These are phyloP conservation scores for Drosophila nr. fundita DNA, from an alignment of 2,888 invertebrate species.

Conservation along the genomic window DNA sequence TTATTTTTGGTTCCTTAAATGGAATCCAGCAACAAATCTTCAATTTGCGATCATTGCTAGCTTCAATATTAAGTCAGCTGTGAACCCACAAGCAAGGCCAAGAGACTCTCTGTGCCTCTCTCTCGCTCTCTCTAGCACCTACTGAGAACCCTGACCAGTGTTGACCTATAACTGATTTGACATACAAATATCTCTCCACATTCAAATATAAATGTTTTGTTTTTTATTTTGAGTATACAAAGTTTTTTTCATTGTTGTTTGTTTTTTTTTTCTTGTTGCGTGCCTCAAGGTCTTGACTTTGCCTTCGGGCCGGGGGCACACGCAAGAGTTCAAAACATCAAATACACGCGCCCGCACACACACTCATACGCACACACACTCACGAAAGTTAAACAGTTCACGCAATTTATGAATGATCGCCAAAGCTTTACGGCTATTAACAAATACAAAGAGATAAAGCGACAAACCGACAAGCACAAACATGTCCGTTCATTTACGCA, in stretches of 20 bases:
- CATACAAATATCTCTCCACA: background rate
- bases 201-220: slow-evolving; percentile 11
- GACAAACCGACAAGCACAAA: background rate
- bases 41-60: slow-evolving; percentile 20
- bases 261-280: slow-evolving; percentile 13
- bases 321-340: slow-evolving; percentile 63
- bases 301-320: slow-evolving; percentile 62
- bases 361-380: slow-evolving; percentile 10
- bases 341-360: slow-evolving; percentile 42
- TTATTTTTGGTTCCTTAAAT: background rate
- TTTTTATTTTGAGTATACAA: slow-evolving; percentile 38
- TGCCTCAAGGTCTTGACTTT: slow-evolving; percentile 65
- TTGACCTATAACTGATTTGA: slow-evolving; percentile 71
- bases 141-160: slow-evolving; percentile 61
- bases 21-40: background rate
- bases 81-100: slow-evolving; percentile 60
- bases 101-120: slow-evolving; percentile 21
- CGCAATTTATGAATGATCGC: slow-evolving; percentile 77
- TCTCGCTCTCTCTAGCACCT: background rate
- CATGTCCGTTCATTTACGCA: slow-evolving; percentile 40
- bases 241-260: slow-evolving; percentile 37
- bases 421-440: slow-evolving; percentile 68
- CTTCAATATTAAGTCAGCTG: slow-evolving; percentile 26
- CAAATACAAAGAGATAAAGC: slow-evolving; percentile 54
- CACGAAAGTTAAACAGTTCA: slow-evolving; percentile 56